A percentile compares a stretch with the other conserved stretches of the same genome.
Conservation (phyloP, 2,113 vertebrate genomes). For the Nerophis ophidion region DNA sequence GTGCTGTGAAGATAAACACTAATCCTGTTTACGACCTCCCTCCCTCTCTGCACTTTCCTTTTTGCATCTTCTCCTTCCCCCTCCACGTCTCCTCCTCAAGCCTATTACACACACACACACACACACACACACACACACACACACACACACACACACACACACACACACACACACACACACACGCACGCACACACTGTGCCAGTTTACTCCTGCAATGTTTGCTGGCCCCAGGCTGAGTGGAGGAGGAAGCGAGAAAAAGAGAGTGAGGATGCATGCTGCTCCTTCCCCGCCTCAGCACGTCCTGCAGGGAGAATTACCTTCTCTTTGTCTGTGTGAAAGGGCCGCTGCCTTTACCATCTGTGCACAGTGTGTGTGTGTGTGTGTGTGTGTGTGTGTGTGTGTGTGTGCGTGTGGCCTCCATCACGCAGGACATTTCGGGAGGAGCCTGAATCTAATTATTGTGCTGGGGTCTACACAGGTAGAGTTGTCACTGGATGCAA, state of each 20-base stretch:
- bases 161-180: conserved; percentile 3
- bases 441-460: too few species aligned
- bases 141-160: neutral
- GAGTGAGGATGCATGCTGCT: conserved; percentile 56
- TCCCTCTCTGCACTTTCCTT: conserved; percentile 51
- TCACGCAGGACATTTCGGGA: neutral
- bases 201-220: conserved; percentile 63
- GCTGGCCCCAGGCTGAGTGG: conserved; percentile 52
- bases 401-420: neutral
- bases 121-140: conserved; percentile 18
- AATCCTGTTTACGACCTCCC: conserved; percentile 68
- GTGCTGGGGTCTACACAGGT: conserved; percentile 2
- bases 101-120: conserved; percentile 32
- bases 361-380: conserved; percentile 28
- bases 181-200: conserved; percentile 32
- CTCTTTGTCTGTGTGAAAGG: conserved; percentile 63
- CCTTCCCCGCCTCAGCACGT: conserved; percentile 54
- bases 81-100: conserved; percentile 45
- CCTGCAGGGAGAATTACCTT: conserved; percentile 67
- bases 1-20: conserved; percentile 62
- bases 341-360: conserved; percentile 64
- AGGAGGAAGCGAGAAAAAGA: conserved; percentile 43
- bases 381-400: conserved; percentile 7
- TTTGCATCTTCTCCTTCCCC: conserved; percentile 49
- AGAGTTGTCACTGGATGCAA: neutral